A percentile compares a stretch with the other conserved stretches of the same genome.
Conservation (phyloP, 2,113 vertebrate genomes). For the Mus musculus region DNA sequence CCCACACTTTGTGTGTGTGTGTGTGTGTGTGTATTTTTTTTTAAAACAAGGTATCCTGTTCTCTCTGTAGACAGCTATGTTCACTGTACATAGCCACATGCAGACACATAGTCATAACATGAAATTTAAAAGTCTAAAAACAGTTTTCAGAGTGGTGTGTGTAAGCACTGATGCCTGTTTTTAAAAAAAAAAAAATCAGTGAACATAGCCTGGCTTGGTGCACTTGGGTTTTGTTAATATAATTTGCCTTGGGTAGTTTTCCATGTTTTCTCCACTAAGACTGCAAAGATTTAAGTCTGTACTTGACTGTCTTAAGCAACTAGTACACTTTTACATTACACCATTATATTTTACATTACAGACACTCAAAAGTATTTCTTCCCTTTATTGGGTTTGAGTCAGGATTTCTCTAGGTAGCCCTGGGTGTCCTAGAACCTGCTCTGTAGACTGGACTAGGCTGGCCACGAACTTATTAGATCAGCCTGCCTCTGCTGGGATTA, state of each 20-base stretch:
- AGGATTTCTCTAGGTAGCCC: not conserved
- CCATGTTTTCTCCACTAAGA: not conserved
- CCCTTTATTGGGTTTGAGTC: not conserved
- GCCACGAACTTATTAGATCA: not conserved
- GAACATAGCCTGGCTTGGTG: not conserved
- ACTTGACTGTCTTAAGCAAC: not conserved
- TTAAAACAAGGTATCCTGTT: too few relatives aligned
- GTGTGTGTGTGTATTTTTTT: too few relatives aligned
- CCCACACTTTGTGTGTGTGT: too few relatives aligned
- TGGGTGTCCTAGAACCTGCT: not conserved
- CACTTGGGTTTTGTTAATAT: not conserved
- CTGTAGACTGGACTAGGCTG: not conserved
- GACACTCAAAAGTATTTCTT: not conserved
- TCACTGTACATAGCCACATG: not conserved
- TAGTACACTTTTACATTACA: not conserved
- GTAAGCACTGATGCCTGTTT: not conserved
- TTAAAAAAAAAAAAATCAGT: not conserved
- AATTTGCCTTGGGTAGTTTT: not conserved
- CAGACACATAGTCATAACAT: not conserved
- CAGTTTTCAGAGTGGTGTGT: not conserved
- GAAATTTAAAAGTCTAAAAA: not conserved
- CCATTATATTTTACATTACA: not conserved
- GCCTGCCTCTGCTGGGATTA: not conserved
- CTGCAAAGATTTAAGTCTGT: not conserved
- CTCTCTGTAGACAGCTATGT: not conserved